phyloP scores from a whole-genome alignment of 2,888 invertebrate species.

The Synergus umbraculus region DNA sequence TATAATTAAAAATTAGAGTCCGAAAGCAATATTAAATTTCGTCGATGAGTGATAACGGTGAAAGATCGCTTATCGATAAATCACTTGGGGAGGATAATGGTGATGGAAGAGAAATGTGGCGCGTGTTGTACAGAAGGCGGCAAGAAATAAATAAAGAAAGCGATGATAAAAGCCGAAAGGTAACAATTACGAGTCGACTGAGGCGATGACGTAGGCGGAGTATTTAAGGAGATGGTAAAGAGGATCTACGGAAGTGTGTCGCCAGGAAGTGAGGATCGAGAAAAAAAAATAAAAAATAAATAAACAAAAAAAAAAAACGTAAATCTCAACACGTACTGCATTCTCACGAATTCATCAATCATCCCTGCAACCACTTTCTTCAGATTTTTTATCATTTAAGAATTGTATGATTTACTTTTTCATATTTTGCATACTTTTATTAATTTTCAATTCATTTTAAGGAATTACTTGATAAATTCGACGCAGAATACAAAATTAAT shows the following conservation, averaged over 20 bases:
- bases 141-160: constrained; percentile 42
- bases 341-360: constrained; percentile 34
- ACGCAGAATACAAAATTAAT: not conserved
- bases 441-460: not conserved
- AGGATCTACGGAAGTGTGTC: constrained; percentile 38
- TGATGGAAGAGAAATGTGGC: constrained; percentile 40
- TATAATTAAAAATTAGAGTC: constrained; percentile 24
- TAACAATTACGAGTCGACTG: constrained; percentile 32
- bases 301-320: not conserved
- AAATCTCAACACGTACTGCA: constrained; percentile 22
- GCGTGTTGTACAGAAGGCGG: constrained; percentile 41
- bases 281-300: constrained; percentile 19
- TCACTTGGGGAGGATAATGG: constrained; percentile 38
- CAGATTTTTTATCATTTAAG: not conserved
- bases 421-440: not conserved
- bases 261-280: constrained; percentile 21
- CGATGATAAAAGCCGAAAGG: constrained; percentile 41
- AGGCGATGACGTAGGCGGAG: constrained; percentile 38
- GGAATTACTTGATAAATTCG: too few relatives aligned
- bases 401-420: not conserved
- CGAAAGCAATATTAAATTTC: constrained; percentile 35
- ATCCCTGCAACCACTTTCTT: constrained; percentile 19
- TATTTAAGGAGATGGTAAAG: constrained; percentile 38
- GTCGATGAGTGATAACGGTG: constrained; percentile 24
- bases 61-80: constrained; percentile 35